Percentiles rank a stretch among this genome's conserved stretches.
Evolutionary conservation across 2,888 invertebrate species (phyloP).

Genomic region (Oasisia sp.): DNA sequence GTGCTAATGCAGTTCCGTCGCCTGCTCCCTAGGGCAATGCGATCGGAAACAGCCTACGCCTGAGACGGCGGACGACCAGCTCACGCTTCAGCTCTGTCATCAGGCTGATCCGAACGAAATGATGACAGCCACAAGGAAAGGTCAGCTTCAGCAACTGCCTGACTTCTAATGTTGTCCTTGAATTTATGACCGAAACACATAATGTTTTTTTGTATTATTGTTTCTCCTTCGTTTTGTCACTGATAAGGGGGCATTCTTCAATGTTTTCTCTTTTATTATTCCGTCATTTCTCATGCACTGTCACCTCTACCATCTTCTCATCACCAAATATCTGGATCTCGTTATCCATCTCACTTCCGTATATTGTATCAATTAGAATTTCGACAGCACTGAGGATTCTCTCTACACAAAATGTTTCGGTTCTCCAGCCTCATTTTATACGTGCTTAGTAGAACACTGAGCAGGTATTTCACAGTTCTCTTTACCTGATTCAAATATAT

Average conservation of each 20-base stretch:
- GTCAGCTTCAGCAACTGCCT: too few species aligned
- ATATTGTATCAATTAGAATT: not conserved
- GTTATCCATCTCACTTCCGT: not conserved
- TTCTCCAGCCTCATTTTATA: not conserved
- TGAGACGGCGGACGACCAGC: not conserved
- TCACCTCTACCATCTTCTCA: too few species aligned
- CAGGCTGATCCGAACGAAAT: not conserved
- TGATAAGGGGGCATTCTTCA: too few species aligned
- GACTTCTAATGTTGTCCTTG: too few species aligned
- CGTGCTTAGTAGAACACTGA: not conserved
- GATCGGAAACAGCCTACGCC: not conserved
- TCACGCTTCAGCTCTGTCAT: not conserved
- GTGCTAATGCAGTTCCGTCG: not conserved
- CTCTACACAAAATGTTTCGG: not conserved
- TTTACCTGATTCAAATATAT: not conserved
- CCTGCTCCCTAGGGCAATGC: not conserved
- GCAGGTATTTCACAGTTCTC: not conserved
- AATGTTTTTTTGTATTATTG: too few species aligned
- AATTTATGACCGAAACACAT: too few species aligned
- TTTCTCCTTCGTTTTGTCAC: too few species aligned
- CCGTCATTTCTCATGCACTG: too few species aligned
- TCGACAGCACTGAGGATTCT: not conserved
- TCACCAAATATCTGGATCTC: too few species aligned
- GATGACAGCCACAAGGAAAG: not conserved
- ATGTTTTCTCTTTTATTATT: too few species aligned